Percentiles rank a stretch among this genome's conserved stretches.
phyloP scores from a whole-genome alignment of 1,140 invertebrate species.

The Zaprionus gabonicus region DNA sequence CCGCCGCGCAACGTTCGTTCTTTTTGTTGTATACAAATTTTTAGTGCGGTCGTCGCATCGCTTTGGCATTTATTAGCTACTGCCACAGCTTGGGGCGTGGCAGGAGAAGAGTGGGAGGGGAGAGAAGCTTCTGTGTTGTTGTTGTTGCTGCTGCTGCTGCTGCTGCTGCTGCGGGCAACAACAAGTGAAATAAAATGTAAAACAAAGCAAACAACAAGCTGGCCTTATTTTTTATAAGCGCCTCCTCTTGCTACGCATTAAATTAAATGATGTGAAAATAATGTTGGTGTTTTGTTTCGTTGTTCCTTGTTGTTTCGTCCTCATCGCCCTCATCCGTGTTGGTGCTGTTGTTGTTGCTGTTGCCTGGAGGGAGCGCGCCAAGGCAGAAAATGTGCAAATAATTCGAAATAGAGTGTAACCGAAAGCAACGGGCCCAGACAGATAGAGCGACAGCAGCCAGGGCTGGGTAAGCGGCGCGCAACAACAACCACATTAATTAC shows the following conservation, averaged over 20 bases:
- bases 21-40: slow-evolving; percentile 66
- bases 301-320: slow-evolving; percentile 3
- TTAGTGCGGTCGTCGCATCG: slow-evolving; percentile 66
- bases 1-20: slow-evolving; percentile 21
- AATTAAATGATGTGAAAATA: slow-evolving; percentile 80
- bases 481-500: slow-evolving; percentile 71
- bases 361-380: slow-evolving; percentile 30
- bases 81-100: slow-evolving; percentile 7
- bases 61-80: slow-evolving; percentile 71
- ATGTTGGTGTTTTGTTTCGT: slow-evolving; percentile 59
- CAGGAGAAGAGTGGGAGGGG: background rate
- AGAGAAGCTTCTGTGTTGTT: background rate
- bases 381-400: slow-evolving; percentile 74
- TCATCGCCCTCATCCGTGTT: slow-evolving; percentile 3
- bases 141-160: slow-evolving; percentile 12
- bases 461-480: slow-evolving; percentile 39
- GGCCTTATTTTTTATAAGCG: slow-evolving; percentile 67
- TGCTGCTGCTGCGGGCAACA: slow-evolving; percentile 44
- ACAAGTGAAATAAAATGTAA: slow-evolving; percentile 78
- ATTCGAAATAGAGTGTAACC: slow-evolving; percentile 75
- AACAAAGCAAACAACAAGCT: slow-evolving; percentile 72
- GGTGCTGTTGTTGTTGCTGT: slow-evolving; percentile 13
- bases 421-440: slow-evolving; percentile 51
- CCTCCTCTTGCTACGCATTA: slow-evolving; percentile 63
- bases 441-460: slow-evolving; percentile 9